Evolutionary conservation across 2,888 invertebrate species (phyloP).

Genomic region (Dynastes grantii): DNA sequence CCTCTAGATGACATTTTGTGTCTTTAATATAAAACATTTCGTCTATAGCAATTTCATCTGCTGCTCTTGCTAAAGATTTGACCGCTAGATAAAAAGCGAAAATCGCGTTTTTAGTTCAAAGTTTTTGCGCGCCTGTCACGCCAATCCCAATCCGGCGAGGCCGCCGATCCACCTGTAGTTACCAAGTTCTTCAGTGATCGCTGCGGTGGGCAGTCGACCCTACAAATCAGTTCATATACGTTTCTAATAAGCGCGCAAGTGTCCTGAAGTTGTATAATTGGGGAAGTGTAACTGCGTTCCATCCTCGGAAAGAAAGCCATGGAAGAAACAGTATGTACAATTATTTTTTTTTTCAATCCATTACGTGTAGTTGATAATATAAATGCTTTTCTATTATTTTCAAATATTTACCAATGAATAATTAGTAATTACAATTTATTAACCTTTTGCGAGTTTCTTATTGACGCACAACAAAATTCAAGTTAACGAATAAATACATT

Average conservation of each 20-base stretch:
- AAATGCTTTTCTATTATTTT: no score
- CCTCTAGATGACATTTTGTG: no score
- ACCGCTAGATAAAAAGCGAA: not conserved
- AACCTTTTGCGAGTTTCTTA: no score
- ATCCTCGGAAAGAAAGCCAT: not conserved
- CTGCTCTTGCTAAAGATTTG: not conserved
- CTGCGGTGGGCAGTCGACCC: conserved; percentile 17
- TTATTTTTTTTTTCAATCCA: not conserved
- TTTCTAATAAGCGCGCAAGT: conserved; percentile 20
- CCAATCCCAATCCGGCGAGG: conserved; percentile 12
- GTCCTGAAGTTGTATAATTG: conserved; percentile 2
- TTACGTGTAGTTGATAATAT: no score
- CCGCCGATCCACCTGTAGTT: conserved; percentile 32
- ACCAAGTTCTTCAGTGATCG: conserved; percentile 32
- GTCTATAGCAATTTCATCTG: not conserved
- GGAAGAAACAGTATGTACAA: conserved; percentile 32
- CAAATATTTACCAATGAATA: no score
- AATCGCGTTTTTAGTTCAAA: not conserved
- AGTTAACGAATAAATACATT: no score
- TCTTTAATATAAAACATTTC: no score
- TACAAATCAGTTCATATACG: conserved; percentile 6
- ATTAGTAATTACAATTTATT: no score
- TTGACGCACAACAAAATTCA: no score
- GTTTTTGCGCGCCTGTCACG: conserved; percentile 17
- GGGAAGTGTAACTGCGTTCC: not conserved